These are phyloP conservation scores for Phacellophora camtschatica DNA, from an alignment of 30 jellyfish, hydroid and myxozoan species.

Conservation along the genomic window DNA sequence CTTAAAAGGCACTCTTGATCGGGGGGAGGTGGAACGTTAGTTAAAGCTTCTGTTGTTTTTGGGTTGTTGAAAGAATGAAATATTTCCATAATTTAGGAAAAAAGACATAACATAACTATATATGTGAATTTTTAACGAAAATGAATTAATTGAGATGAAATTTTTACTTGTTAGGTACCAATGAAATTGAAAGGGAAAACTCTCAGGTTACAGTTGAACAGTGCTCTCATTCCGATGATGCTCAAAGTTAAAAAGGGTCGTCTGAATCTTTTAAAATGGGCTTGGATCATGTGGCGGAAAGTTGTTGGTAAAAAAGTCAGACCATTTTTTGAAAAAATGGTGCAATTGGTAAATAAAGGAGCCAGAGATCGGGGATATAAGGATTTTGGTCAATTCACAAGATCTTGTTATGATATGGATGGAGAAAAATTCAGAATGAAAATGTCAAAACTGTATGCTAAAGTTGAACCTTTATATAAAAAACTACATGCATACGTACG, in stretches of 20 bases:
- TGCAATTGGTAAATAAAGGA: constrained; percentile 77
- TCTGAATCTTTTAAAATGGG: constrained; percentile 59
- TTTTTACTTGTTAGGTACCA: constrained; percentile 24
- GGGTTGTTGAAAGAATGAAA: no score
- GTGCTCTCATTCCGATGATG: constrained; percentile 69
- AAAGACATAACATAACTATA: no score
- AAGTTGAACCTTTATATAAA: constrained; percentile 63
- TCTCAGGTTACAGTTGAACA: constrained; percentile 65
- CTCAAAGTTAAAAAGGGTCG: constrained; percentile 33
- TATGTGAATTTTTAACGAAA: no score
- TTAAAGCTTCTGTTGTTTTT: no score
- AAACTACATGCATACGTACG: constrained; percentile 85
- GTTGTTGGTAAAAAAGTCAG: constrained; percentile 77
- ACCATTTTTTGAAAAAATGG: constrained; percentile 62
- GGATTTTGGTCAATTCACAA: constrained; percentile 79
- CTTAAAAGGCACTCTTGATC: no score
- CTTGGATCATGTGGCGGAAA: constrained; percentile 86
- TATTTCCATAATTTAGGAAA: no score
- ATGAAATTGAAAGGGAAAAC: constrained; percentile 35
- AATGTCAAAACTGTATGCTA: constrained; percentile 32
- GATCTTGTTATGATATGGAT: constrained; percentile 79
- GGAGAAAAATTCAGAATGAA: constrained; percentile 45
- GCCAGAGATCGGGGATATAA: constrained; percentile 87
- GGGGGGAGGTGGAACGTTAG: no score
- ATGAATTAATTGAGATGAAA: no score